Evolutionary conservation across 1,140 invertebrate species (phyloP).

Genomic region (Sycophila sp.): DNA sequence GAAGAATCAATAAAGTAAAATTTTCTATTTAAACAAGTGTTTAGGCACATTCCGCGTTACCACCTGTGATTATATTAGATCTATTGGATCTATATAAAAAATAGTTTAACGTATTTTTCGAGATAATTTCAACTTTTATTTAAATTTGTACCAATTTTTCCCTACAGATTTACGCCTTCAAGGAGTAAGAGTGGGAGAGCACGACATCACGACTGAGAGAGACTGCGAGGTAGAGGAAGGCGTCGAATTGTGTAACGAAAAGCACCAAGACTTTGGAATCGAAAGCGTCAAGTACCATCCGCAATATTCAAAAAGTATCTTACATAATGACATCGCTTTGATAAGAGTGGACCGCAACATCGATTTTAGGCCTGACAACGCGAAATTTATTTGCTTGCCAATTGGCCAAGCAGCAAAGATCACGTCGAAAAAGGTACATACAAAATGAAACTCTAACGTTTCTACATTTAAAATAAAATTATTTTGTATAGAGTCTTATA

Average conservation of each 20-base stretch:
- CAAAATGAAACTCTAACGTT: too few relatives aligned
- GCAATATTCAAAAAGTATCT: constrained; percentile 60
- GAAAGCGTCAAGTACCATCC: constrained; percentile 69
- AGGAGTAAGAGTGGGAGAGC: constrained; percentile 72
- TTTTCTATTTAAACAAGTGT: too few relatives aligned
- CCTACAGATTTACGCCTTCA: constrained; percentile 32
- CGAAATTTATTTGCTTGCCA: constrained; percentile 71
- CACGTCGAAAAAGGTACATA: constrained; percentile 46
- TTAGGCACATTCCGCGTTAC: too few relatives aligned
- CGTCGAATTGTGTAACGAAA: constrained; percentile 67
- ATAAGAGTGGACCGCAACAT: constrained; percentile 67
- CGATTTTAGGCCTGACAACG: constrained; percentile 64
- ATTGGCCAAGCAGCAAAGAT: constrained; percentile 50
- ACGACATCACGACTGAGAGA: constrained; percentile 66
- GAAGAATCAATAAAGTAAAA: too few relatives aligned
- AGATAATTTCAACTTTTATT: too few relatives aligned
- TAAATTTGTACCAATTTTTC: too few relatives aligned
- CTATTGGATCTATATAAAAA: too few relatives aligned
- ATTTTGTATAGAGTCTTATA: too few relatives aligned
- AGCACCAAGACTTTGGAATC: constrained; percentile 70
- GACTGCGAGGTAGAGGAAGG: constrained; percentile 70
- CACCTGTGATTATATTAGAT: too few relatives aligned
- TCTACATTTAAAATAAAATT: too few relatives aligned
- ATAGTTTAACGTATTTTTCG: too few relatives aligned
- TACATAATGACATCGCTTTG: constrained; percentile 73